A percentile compares a stretch with the other conserved stretches of the same genome.
phyloP scores from a whole-genome alignment of 2,888 invertebrate genomes.

The Drosophila limbata region DNA sequence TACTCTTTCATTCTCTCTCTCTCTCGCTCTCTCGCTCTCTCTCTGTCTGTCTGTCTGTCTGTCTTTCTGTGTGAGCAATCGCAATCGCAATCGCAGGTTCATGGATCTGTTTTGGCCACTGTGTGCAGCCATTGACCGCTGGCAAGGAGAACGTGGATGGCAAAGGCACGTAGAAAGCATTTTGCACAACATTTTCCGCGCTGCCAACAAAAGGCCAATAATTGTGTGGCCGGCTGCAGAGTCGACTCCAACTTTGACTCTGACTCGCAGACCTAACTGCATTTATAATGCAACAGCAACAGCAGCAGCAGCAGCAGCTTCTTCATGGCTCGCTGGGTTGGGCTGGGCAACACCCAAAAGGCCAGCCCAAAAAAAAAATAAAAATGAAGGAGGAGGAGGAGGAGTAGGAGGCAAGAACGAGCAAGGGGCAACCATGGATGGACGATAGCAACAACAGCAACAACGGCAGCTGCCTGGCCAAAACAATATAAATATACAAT shows the following conservation, averaged over 20 bases:
- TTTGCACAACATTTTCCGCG: conserved; percentile 77
- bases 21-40: conserved; percentile 11
- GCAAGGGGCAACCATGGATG: conserved; percentile 51
- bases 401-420: conserved; percentile 28
- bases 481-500: conserved; percentile 53
- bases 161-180: conserved; percentile 80
- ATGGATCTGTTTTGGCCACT: conserved; percentile 74
- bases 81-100: conserved; percentile 68
- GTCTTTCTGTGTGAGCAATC: conserved; percentile 24
- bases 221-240: conserved; percentile 56
- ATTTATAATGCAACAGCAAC: conserved; percentile 74
- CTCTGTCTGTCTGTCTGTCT: conserved; percentile 19
- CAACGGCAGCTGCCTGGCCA: conserved; percentile 68
- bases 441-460: conserved; percentile 55
- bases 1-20: conserved; percentile 12
- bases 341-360: conserved; percentile 76
- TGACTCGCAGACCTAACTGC: conserved; percentile 65
- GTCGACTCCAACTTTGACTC: conserved; percentile 42
- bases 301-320: conserved; percentile 65
- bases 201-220: conserved; percentile 66
- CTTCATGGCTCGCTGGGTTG: conserved; percentile 78
- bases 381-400: conserved; percentile 24
- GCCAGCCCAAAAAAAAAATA: conserved; percentile 59
- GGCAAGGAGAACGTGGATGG: conserved; percentile 33
- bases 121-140: conserved; percentile 58